These are phyloP conservation scores for Mimachlamys varia DNA, from an alignment of 2,888 invertebrate genomes.

Conservation along the genomic window DNA sequence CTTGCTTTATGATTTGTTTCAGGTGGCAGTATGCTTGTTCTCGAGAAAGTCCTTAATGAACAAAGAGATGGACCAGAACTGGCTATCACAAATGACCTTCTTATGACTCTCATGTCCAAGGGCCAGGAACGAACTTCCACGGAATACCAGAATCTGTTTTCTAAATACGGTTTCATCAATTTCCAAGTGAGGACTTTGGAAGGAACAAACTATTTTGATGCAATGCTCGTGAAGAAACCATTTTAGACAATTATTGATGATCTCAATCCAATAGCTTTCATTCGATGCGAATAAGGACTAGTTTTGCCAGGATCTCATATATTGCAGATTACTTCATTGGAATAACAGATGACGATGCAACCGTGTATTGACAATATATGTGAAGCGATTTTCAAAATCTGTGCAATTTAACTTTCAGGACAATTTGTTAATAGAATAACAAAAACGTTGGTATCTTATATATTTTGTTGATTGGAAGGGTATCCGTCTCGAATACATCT, in stretches of 20 bases:
- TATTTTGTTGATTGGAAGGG: background rate
- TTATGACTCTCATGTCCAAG: conserved; percentile 64
- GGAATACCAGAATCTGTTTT: conserved; percentile 68
- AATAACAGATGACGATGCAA: background rate
- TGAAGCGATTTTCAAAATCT: background rate
- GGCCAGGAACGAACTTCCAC: conserved; percentile 66
- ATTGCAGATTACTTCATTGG: background rate
- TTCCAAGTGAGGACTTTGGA: conserved; percentile 57
- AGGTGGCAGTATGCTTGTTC: conserved; percentile 70
- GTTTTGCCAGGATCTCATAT: background rate
- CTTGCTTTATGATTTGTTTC: background rate
- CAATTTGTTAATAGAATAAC: background rate
- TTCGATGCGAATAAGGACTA: background rate
- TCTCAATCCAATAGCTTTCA: background rate
- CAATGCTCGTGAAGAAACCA: conserved; percentile 66
- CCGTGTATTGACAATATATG: background rate
- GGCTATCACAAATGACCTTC: conserved; percentile 64
- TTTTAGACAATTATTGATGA: conserved; percentile 45
- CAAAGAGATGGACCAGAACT: conserved; percentile 64
- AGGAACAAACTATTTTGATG: conserved; percentile 66
- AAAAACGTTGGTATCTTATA: background rate
- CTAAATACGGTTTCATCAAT: conserved; percentile 64
- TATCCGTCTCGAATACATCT: no score
- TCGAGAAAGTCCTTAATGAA: conserved; percentile 70
- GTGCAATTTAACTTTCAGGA: background rate